Evolutionary conservation across 2,113 vertebrate species (phyloP), one percentile per base, ranked within the genome.

Genomic region (Siniperca chuatsi): DNA sequence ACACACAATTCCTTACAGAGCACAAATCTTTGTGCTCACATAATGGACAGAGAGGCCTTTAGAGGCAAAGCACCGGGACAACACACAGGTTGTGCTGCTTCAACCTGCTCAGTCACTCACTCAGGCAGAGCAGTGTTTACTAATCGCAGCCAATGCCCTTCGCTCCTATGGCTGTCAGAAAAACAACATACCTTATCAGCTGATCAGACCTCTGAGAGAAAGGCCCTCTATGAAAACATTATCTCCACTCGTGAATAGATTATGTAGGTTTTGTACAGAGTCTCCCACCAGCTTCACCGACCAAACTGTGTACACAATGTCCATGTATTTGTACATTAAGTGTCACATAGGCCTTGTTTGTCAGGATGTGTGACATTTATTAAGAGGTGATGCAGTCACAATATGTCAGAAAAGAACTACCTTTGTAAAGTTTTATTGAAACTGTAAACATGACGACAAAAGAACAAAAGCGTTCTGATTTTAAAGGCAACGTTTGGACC

Each of bases 21-120:
- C 87, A 94, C 85, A 93, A 87, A 88, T 89, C 84, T 92, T 92
- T 94, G 92, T 94, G 75, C 93, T 81, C 71, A 58, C 81, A 95
- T 87, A 93, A 94, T 88, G 69, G 72, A 78, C 57, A 52, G 50
- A 73, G 74, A 70, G 87, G 84, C 89, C 76, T 84, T 86, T 76
- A 81, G 69, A 92, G 78, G 83, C 58, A 84, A 81, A 60, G 81
- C 64, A 82, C 50, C 58, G 33, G 66, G 83, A 83, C 42, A 91
- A 76, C 77, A 92, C 78, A 89, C 86, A 75, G 75, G 87, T 90
- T 91, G 57, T 60, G 74, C 80, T 69, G 89, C 87, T 82, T 81
- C 65, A 86, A 82, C 68, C 66, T 83, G 85, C 81, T 93, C 79
- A 69, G 75, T 72, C 79, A 81, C 75, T 87, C 78, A 68, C 52